phyloP scores from a whole-genome alignment of 2,888 invertebrate species.

The Diaphora mendica region DNA sequence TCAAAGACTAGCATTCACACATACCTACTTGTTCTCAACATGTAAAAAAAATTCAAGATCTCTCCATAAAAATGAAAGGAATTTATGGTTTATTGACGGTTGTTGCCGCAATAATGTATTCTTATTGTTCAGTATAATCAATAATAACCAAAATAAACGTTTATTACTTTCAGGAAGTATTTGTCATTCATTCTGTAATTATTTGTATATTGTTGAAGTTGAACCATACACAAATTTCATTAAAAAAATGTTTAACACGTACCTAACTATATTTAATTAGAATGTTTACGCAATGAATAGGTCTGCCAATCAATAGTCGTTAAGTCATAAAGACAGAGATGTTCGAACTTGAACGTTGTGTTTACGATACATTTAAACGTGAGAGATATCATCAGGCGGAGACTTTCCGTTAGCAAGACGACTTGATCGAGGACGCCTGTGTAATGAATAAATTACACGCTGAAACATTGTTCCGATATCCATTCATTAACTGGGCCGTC shows the following conservation, averaged over 20 bases:
- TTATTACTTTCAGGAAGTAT: too few species aligned
- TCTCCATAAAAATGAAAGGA: too few species aligned
- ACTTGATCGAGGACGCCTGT: conserved; percentile 83
- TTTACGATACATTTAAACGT: conserved; percentile 51
- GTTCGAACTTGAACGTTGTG: conserved; percentile 48
- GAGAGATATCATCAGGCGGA: conserved; percentile 74
- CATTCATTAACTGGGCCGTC: conserved; percentile 78
- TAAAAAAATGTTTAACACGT: neutral
- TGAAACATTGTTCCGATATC: conserved; percentile 84
- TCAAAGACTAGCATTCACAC: neutral
- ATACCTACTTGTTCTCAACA: neutral
- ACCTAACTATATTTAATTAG: neutral
- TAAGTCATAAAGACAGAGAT: conserved; percentile 18
- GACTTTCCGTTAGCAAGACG: conserved; percentile 78
- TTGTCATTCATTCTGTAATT: too few species aligned
- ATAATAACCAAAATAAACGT: too few species aligned
- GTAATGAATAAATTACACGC: conserved; percentile 87
- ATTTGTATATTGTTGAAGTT: too few species aligned
- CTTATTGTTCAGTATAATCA: too few species aligned
- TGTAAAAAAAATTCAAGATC: too few species aligned
- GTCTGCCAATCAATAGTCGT: neutral
- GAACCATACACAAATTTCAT: too few species aligned
- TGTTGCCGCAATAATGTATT: too few species aligned
- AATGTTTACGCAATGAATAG: neutral
- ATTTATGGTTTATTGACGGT: too few species aligned